Evolutionary conservation across 2,888 invertebrate species (phyloP), one percentile per base, ranked within the genome.

Genomic region (Carabus problematicus): DNA sequence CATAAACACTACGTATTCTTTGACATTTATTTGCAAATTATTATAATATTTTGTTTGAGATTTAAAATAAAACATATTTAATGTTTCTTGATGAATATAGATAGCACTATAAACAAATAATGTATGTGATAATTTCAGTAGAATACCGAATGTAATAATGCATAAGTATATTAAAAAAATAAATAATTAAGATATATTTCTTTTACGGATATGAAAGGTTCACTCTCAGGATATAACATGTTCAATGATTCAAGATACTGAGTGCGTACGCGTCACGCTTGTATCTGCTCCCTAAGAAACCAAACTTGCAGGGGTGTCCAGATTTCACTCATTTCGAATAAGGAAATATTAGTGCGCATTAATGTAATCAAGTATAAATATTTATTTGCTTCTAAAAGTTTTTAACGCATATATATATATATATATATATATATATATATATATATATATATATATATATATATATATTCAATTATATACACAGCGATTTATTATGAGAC

Each of bases 221-320:
- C 75, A 73, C 73, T 75, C 73, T 73, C 73, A 72, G 73, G 74
- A 75, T 75, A 75, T 75, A 73, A 73, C 72, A 63, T 73, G 67
- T 71, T 75, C 74, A 73, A 75, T 75, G 74, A 75, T 75, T 75
- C 75, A 75, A 61, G 66, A 67, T 66, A 69, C 71, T 63, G 72
- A 72, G 72, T 73, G 73, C 72, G 71, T 67, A 19, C 14, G 71
- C 70, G 69, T 59, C 64, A 68, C 72, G 71, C 73, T 73, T 73
- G 45, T 45, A 11, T 3, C 11, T 45, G 8, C 14, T 18, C 7
- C 19, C 18, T 55, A 55, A 18, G 19, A 8, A 14, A 4, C 14
- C 19, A 55, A 8, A 55, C 8, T 8, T 55, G 16, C 19, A 55
- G 14, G 19, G 8, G 16, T 16, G 19, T 55, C 12, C 19, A 55